Evolutionary conservation across 2,797 vertebrate genomes (phyloP), one percentile per base, ranked within the genome.

Genomic region (Acipenser ruthenus): DNA sequence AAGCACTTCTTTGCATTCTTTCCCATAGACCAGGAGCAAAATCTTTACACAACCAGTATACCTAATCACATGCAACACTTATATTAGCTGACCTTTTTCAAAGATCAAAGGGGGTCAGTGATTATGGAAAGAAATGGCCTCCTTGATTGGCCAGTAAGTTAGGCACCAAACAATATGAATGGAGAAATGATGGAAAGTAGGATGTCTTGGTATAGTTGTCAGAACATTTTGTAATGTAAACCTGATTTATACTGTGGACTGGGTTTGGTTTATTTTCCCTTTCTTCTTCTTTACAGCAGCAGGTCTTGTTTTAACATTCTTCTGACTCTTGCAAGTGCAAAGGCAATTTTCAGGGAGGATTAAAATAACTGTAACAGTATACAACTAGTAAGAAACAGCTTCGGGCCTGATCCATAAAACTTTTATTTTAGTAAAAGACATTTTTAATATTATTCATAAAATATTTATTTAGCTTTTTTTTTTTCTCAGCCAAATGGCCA

Each of bases 181-280:
- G 79, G 79, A 83, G 74, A 73, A 83, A 83, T 37, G 37, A 37
- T 37, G 37, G 5, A 37, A 4, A 37, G 69, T 72, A 53, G 71
- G 73, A 70, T 60, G 62, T 49, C 70, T 72, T 88, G 86, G 87
- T 86, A 82, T 15, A 80, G 82, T 86, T 87, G 37, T 37, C 84
- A 89, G 80, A 86, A 80, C 71, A 71, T 74, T 82, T 84, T 84
- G 83, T 85, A 82, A 87, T 84, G 81, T 82, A 83, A 85, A 86
- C 79, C 84, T 86, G 82, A 84, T 86, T 85, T 84, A 80, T 84
- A 80, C 79, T 70, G 74, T 82, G 73, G 74, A 77, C 82, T 79
- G 76, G 75, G 79, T 83, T 82, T 76, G 71, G 82, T 86, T 86
- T 85, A 80, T 89, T 87, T 88, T 84, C 79, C 74, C 79, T 75